Evolutionary conservation across 2,888 invertebrate species (phyloP).

Genomic region (Syritta pipiens): DNA sequence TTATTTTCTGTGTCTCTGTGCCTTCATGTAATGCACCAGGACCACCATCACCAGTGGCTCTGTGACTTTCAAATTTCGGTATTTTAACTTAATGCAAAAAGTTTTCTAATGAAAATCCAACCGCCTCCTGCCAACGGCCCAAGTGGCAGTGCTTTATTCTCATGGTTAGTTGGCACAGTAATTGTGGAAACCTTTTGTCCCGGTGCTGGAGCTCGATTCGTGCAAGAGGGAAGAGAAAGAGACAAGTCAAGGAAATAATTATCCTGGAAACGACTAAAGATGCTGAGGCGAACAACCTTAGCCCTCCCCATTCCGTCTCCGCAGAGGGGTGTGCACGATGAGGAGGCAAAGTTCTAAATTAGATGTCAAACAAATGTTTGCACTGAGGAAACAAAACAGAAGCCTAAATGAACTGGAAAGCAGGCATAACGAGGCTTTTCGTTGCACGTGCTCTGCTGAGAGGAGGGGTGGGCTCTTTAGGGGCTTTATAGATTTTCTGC

Average conservation of each 20-base stretch:
- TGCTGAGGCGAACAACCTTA: constrained; percentile 31
- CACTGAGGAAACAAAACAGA: constrained; percentile 26
- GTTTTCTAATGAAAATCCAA: constrained; percentile 63
- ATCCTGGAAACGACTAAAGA: constrained; percentile 43
- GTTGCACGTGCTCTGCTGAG: constrained; percentile 2
- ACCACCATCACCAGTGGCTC: too few relatives aligned
- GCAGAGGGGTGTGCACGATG: not conserved
- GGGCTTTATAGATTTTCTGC: too few relatives aligned
- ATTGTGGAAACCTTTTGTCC: constrained; percentile 55
- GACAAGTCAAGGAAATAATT: constrained; percentile 54
- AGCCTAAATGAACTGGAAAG: constrained; percentile 48
- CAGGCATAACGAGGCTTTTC: constrained; percentile 24
- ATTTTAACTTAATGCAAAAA: constrained; percentile 66
- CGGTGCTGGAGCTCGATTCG: not conserved
- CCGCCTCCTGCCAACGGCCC: constrained; percentile 1
- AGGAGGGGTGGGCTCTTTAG: not conserved
- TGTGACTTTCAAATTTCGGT: constrained; percentile 38
- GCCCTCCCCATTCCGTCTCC: constrained; percentile 14
- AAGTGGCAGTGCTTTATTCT: constrained; percentile 8
- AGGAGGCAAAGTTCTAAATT: constrained; percentile 59
- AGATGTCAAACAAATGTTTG: constrained; percentile 58
- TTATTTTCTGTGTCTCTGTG: not conserved
- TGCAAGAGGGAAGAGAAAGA: not conserved
- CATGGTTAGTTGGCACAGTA: constrained; percentile 44
- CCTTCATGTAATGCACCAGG: not conserved